A percentile compares a stretch with the other conserved stretches of the same genome.
These are phyloP conservation scores for Bubo scandiacus DNA, from an alignment of 2,113 vertebrate species.

Conservation along the genomic window DNA sequence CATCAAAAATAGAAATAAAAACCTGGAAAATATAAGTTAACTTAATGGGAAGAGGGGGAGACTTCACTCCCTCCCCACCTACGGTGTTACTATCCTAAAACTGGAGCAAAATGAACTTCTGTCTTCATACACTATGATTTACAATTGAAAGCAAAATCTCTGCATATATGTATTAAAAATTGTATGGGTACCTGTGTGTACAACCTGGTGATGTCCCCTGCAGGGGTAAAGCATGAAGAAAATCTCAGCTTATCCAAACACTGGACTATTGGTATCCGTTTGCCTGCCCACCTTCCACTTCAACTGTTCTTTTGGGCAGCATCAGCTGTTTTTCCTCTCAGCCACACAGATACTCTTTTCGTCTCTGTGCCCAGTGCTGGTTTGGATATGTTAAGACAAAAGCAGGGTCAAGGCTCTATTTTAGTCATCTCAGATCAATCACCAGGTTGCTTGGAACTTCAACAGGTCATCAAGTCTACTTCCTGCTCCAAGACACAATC, in stretches of 20 bases:
- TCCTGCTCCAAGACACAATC: not conserved
- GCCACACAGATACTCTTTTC: not conserved
- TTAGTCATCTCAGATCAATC: not conserved
- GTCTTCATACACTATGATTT: not conserved
- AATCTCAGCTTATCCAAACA: not conserved
- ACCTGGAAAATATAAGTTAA: not conserved
- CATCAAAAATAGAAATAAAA: not conserved
- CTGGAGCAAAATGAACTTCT: not conserved
- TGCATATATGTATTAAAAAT: not conserved
- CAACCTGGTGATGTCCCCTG: not conserved
- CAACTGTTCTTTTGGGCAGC: not conserved
- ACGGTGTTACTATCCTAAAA: rapidly evolving
- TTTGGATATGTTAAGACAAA: not conserved
- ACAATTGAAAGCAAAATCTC: not conserved
- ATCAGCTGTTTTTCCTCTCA: not conserved
- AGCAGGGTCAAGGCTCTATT: not conserved
- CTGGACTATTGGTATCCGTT: too few relatives aligned
- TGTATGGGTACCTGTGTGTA: too few relatives aligned
- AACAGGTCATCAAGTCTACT: not conserved
- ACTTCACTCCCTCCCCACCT: not conserved
- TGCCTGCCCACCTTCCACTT: rapidly evolving
- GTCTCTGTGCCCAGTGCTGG: not conserved
- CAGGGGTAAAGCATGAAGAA: too few relatives aligned
- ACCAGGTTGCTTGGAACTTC: not conserved
- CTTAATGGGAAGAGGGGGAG: not conserved